Evolutionary conservation across 2,888 invertebrate genomes (phyloP).

Genomic region (Acleris laterana): DNA sequence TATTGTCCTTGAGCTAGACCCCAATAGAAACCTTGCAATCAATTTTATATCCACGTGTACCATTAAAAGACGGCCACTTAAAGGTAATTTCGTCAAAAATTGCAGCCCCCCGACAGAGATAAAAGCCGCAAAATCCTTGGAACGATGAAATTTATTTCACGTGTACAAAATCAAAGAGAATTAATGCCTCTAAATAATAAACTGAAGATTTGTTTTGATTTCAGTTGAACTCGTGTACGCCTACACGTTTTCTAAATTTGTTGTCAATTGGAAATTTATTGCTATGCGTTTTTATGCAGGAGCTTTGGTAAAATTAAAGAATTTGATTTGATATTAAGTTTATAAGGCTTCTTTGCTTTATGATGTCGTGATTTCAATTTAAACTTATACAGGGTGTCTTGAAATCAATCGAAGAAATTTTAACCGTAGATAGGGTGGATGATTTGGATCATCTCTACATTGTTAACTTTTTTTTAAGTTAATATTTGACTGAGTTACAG

Average conservation of each 20-base stretch:
- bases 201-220: constrained; percentile 17
- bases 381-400: no score
- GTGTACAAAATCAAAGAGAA: constrained; percentile 33
- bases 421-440: no score
- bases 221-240: constrained; percentile 43
- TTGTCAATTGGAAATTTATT: constrained; percentile 29
- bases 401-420: no score
- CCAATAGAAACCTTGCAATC: not conserved
- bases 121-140: constrained; percentile 51
- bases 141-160: constrained; percentile 37
- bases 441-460: no score
- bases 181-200: constrained; percentile 16
- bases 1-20: not conserved
- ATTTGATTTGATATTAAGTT: not conserved
- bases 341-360: not conserved
- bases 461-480: no score
- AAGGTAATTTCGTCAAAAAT: constrained; percentile 31
- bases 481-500: no score
- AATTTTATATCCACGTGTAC: constrained; percentile 39
- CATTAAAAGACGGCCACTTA: constrained; percentile 3
- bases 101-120: constrained; percentile 46
- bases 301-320: constrained; percentile 1
- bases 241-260: constrained; percentile 41
- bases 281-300: constrained; percentile 37
- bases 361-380: no score